Evolutionary conservation across 2,797 vertebrate genomes (phyloP), one percentile per base, ranked within the genome.

Genomic region (Falco berigora): DNA sequence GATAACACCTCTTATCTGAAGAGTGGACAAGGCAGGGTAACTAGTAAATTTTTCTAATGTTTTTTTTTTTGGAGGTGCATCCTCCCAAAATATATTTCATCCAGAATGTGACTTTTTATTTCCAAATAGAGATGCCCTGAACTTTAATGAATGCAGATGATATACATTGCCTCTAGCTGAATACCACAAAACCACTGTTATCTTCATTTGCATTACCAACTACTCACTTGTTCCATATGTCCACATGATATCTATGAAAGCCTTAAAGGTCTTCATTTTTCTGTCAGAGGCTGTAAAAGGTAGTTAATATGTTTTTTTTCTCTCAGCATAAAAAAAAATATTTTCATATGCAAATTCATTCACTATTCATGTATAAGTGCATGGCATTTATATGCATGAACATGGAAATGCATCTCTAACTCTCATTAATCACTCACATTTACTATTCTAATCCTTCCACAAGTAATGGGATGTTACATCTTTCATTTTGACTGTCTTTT

Each of bases 231-330:
- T 50, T 96, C 93, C 88, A 74, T 88, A 82, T 92, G 88, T 96
- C 91, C 83, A 73, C 59, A 74, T 21, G 63, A 82, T 87, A 84
- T 55, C 58, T 94, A 46, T 63, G 36, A 93, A 95, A 86, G 82
- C 34, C 82, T 68, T 84, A 67, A 67, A 90, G 87, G 84, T 88
- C 81, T 96, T 96, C 84, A 94, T 95, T 73, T 94, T 96, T 72
- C 84, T 96, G 83, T 94, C 92, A 96, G 59, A 92, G 52, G 52
- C 67, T 90, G 22, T 94, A 93, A 92, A 92, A 52, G 82, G 72
- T 90, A 92, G 28, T 69, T 76, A 83, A 67, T 58, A 22, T 69
- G 24, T 2, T 12, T 34, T 80, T 83, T 66, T 73, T 46, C 58
- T 92, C 69, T 94, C 30, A 62, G 68, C 72, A 89, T 59, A 14